Evolutionary conservation across 2,113 vertebrate genomes (phyloP).

Genomic region (Cheirogaleus medius): DNA sequence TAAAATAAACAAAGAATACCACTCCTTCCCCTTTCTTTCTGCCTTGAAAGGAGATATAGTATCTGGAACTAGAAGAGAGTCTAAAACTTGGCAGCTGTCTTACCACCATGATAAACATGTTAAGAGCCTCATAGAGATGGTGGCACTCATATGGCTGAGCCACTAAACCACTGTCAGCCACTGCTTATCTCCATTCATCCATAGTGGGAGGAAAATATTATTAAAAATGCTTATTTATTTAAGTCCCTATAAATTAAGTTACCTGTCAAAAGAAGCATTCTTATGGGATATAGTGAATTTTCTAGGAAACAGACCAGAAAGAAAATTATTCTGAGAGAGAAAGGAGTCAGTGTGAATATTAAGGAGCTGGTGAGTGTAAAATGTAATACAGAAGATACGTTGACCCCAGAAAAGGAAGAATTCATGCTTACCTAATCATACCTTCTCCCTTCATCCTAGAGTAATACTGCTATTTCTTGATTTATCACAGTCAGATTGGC

Average conservation of each 20-base stretch:
- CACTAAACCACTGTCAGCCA: neutral
- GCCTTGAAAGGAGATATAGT: neutral
- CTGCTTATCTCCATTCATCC: neutral
- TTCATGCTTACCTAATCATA: neutral
- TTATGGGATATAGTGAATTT: neutral
- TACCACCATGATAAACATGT: neutral
- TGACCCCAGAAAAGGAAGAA: neutral
- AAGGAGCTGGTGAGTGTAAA: neutral
- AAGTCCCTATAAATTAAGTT: neutral
- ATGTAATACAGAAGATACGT: neutral
- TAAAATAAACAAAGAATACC: neutral
- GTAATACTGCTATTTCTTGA: neutral
- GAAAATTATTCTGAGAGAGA: neutral
- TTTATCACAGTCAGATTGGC: neutral
- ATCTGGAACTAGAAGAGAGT: neutral
- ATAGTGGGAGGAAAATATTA: neutral
- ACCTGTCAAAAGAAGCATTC: neutral
- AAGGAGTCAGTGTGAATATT: neutral
- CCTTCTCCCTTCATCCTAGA: neutral
- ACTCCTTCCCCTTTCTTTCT: neutral
- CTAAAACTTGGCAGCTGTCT: neutral
- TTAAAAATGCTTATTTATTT: neutral
- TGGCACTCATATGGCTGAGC: neutral
- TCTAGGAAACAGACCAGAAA: neutral
- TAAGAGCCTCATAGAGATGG: neutral